Conservation (phyloP, 2,888 invertebrate genomes). For the Unio delphinus region DNA sequence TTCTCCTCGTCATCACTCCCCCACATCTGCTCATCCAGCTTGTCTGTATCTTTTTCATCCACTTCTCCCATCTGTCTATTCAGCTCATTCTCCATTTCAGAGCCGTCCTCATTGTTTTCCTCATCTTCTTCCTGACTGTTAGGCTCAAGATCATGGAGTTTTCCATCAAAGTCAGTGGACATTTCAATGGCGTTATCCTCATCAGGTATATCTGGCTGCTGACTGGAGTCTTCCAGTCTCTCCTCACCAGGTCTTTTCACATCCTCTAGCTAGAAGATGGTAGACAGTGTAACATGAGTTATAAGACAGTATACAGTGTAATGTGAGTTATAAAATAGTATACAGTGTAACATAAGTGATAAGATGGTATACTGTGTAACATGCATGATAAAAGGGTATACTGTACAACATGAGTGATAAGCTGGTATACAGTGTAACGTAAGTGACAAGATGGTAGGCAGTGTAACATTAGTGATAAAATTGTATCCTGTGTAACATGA, state of each 20-base stretch:
- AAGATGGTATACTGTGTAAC: no score
- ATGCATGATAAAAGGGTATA: no score
- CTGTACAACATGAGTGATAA: neutral
- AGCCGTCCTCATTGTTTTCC: slow-evolving; percentile 75
- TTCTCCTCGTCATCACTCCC: slow-evolving; percentile 82
- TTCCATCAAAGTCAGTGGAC: slow-evolving; percentile 95
- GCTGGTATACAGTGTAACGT: no score
- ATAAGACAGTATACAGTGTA: neutral
- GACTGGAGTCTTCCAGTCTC: slow-evolving; percentile 80
- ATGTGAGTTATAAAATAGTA: no score
- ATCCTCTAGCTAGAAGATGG: slow-evolving; percentile 79
- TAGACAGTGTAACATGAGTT: neutral
- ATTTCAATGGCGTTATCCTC: slow-evolving; percentile 81
- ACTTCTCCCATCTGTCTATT: slow-evolving; percentile 98
- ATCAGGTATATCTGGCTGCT: slow-evolving; percentile 59
- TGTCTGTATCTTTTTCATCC: slow-evolving; percentile 75
- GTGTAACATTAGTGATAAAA: neutral
- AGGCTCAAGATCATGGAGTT: slow-evolving; percentile 79
- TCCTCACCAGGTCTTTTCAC: slow-evolving; percentile 79
- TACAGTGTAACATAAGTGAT: no score
- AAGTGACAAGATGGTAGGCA: no score
- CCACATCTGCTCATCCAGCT: slow-evolving; percentile 74
- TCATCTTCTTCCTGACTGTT: slow-evolving; percentile 54
- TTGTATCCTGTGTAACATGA: neutral
- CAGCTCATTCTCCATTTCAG: slow-evolving; percentile 79